Percentiles rank a stretch among this genome's conserved stretches.
phyloP scores from a whole-genome alignment of 2,888 invertebrate species.

The Steromphala cineraria region DNA sequence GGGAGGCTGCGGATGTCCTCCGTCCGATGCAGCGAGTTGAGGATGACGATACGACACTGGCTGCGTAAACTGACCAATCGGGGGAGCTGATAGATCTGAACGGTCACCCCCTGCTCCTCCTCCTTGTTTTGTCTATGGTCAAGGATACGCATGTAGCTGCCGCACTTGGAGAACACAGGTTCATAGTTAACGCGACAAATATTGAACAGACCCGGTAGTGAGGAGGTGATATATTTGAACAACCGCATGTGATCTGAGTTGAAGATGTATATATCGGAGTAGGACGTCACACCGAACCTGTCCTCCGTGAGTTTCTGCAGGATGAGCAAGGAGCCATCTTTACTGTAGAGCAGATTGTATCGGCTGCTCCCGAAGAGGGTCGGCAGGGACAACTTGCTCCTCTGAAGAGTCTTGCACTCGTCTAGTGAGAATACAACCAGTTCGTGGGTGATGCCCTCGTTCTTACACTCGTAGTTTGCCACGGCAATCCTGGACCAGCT shows the following conservation, averaged over 20 bases:
- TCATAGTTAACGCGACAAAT: constrained; percentile 44
- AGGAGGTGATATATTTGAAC: constrained; percentile 38
- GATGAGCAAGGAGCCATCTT: constrained; percentile 39
- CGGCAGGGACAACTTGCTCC: constrained; percentile 38
- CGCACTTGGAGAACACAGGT: constrained; percentile 43
- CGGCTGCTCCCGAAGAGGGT: constrained; percentile 40
- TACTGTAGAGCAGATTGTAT: constrained; percentile 41
- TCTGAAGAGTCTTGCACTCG: constrained; percentile 22
- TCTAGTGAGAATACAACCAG: constrained; percentile 38
- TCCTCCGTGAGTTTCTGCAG: constrained; percentile 47
- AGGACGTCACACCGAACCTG: constrained; percentile 38
- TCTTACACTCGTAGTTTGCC: constrained; percentile 35
- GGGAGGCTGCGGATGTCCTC: constrained; percentile 30
- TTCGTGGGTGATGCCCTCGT: constrained; percentile 31
- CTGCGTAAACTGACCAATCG: constrained; percentile 35
- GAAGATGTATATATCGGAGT: constrained; percentile 46
- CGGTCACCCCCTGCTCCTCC: constrained; percentile 23
- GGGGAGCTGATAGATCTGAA: constrained; percentile 46
- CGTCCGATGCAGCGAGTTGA: constrained; percentile 27
- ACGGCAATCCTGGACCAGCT: constrained; percentile 38
- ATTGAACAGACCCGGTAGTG: constrained; percentile 40
- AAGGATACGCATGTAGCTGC: constrained; percentile 44
- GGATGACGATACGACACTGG: constrained; percentile 43
- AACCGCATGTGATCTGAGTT: constrained; percentile 36
- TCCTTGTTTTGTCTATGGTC: constrained; percentile 31